phyloP scores from a whole-genome alignment of 2,888 invertebrate genomes.

The Limenitis camilla region DNA sequence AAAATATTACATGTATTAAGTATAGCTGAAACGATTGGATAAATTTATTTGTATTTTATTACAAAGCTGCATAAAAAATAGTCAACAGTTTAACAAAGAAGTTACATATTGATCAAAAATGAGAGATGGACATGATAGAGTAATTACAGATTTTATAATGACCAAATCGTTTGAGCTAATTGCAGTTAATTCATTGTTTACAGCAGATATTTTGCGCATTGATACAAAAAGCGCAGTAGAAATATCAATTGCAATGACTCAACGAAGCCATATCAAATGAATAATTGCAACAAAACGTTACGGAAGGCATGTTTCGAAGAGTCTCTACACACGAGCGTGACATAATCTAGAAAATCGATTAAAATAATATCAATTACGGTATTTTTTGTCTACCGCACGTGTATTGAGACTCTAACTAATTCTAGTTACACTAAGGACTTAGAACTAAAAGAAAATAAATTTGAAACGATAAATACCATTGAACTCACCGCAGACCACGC shows the following conservation, averaged over 20 bases:
- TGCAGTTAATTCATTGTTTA: conserved; percentile 16
- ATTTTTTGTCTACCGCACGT: conserved; percentile 7
- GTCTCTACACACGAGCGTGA: conserved; percentile 37
- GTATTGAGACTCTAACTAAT: conserved; percentile 2
- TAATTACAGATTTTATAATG: conserved; percentile 11
- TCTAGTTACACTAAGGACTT: conserved; percentile 45
- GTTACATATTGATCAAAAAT: neutral
- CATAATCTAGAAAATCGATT: conserved; percentile 16
- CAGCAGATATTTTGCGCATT: conserved; percentile 6
- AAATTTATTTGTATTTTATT: too few species aligned
- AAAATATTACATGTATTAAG: too few species aligned
- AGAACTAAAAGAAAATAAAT: conserved; percentile 75
- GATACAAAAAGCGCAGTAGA: conserved; percentile 15
- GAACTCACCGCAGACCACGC: conserved; percentile 96
- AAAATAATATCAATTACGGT: conserved; percentile 7
- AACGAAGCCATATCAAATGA: conserved; percentile 62
- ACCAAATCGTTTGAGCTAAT: conserved; percentile 11
- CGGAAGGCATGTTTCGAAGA: conserved; percentile 37
- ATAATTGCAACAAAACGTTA: conserved; percentile 61
- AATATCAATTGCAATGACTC: conserved; percentile 41
- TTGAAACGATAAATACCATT: conserved; percentile 84
- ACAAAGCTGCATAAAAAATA: too few species aligned
- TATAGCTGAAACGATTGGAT: too few species aligned
- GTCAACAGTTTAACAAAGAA: too few species aligned
- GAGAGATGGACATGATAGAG: conserved; percentile 11